Conservation (phyloP, 2,797 vertebrate genomes). For the Okamejei kenojei region DNA sequence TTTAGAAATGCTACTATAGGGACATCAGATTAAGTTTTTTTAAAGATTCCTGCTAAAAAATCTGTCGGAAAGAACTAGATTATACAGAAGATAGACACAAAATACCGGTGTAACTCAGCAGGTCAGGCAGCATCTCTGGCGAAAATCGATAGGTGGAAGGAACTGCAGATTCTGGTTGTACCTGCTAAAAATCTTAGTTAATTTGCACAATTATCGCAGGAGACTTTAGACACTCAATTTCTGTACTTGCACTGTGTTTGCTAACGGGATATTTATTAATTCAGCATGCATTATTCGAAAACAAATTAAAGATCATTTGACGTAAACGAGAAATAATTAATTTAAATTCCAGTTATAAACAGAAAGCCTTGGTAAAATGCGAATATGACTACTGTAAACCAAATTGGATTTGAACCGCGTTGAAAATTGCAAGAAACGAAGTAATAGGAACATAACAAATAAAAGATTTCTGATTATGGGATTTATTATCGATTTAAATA, state of each 20-base stretch:
- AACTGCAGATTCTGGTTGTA: too few species aligned
- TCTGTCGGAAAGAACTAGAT: too few species aligned
- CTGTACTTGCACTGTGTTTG: background rate
- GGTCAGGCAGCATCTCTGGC: too few species aligned
- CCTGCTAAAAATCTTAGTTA: background rate
- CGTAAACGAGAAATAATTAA: background rate
- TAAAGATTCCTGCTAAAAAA: background rate
- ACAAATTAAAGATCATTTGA: background rate
- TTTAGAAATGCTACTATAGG: background rate
- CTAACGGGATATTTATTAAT: background rate
- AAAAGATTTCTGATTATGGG: background rate
- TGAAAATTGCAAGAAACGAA: background rate
- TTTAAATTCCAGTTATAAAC: background rate
- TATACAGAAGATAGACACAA: too few species aligned
- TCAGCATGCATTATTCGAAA: background rate
- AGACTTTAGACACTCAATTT: background rate
- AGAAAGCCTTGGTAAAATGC: background rate
- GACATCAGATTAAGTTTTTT: background rate
- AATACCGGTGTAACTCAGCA: too few species aligned
- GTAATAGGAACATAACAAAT: background rate
- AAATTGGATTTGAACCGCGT: too few species aligned
- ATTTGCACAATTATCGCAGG: background rate
- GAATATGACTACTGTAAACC: too few species aligned
- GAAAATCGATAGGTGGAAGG: too few species aligned
- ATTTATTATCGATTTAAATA: conserved; percentile 20